These are phyloP conservation scores for Acanthis flammea DNA, from an alignment of 2,797 vertebrate genomes.

Conservation along the genomic window DNA sequence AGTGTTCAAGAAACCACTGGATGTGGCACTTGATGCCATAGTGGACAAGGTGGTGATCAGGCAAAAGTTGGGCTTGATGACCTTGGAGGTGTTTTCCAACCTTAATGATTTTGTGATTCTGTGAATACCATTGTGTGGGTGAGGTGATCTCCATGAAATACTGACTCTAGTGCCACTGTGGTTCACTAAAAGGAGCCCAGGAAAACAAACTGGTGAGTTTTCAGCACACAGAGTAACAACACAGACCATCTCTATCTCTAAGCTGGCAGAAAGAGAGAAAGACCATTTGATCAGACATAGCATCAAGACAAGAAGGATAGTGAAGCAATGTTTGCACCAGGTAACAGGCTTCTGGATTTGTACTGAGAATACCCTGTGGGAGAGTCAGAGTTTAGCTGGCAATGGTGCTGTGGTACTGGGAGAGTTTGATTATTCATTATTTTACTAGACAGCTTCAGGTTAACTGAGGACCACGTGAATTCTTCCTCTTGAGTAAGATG, in stretches of 20 bases:
- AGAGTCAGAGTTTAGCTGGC: background rate
- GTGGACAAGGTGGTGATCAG: background rate
- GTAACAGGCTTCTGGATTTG: background rate
- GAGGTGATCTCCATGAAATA: background rate
- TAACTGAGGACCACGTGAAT: background rate
- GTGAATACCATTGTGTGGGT: background rate
- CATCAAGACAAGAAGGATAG: background rate
- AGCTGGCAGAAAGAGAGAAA: background rate
- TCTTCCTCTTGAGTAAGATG: background rate
- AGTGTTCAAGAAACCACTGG: background rate
- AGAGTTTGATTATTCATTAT: background rate
- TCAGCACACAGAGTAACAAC: background rate
- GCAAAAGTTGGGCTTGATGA: background rate
- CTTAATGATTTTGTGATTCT: background rate
- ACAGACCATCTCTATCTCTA: background rate
- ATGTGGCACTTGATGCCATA: background rate
- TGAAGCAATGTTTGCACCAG: background rate
- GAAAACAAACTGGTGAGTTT: fast-evolving
- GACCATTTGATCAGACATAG: background rate
- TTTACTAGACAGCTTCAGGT: background rate
- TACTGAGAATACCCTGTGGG: background rate
- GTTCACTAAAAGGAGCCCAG: background rate
- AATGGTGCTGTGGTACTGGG: background rate
- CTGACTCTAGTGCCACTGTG: background rate
- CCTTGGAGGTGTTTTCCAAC: background rate